These are phyloP conservation scores for Scophthalmus maximus DNA, from an alignment of 2,113 vertebrate genomes.

Conservation along the genomic window DNA sequence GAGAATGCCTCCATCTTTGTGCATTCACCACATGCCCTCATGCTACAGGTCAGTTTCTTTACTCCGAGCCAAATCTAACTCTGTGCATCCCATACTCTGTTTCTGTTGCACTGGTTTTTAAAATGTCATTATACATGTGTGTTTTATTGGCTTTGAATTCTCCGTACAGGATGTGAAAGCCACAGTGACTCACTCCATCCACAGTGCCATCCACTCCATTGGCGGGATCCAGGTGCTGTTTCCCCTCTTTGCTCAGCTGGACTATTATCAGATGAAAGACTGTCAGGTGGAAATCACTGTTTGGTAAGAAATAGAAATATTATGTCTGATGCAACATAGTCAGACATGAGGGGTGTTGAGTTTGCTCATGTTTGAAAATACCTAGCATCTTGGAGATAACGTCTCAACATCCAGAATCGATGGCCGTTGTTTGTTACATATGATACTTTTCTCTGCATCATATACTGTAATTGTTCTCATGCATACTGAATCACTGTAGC, in stretches of 20 bases:
- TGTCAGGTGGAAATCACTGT: slow-evolving; percentile 92
- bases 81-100: not conserved
- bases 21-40: slow-evolving; percentile 96
- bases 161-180: slow-evolving; percentile 92
- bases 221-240: slow-evolving; percentile 98
- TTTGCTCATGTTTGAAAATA: not conserved
- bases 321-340: not conserved
- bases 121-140: not conserved
- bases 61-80: not conserved
- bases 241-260: slow-evolving; percentile 95
- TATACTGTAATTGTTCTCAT: not conserved
- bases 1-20: slow-evolving; percentile 98
- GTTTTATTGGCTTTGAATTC: slow-evolving; percentile 6
- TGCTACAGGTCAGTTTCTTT: slow-evolving; percentile 91
- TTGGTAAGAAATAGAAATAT: slow-evolving; percentile 79
- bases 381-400: not conserved
- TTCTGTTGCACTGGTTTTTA: not conserved
- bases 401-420: not conserved
- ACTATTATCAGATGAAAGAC: slow-evolving; percentile 90
- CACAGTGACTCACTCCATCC: slow-evolving; percentile 96
- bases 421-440: not conserved
- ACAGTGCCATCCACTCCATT: slow-evolving; percentile 96
- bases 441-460: slow-evolving; percentile 7
- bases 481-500: not conserved
- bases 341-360: not conserved